These are phyloP conservation scores for Nipponia nippon DNA, from an alignment of 2,113 vertebrate species.

Conservation along the genomic window DNA sequence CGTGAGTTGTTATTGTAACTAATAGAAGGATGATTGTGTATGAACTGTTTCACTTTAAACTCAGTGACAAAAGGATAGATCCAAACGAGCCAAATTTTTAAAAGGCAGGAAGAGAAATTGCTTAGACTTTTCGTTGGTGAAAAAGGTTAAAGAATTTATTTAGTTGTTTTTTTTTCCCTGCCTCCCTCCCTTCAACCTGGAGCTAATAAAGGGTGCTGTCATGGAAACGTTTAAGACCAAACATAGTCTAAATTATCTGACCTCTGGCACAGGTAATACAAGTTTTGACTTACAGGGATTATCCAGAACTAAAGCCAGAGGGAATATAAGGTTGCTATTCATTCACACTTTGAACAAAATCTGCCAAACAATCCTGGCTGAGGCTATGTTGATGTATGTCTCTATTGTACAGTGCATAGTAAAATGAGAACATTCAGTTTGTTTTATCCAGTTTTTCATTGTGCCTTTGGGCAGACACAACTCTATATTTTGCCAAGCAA, in stretches of 20 bases:
- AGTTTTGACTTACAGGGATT: conserved; percentile 28
- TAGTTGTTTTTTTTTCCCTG: not conserved
- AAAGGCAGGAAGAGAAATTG: not conserved
- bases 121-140: not conserved
- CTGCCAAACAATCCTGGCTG: conserved; percentile 29
- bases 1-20: not conserved
- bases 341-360: conserved; percentile 43
- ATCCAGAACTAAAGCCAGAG: conserved; percentile 7
- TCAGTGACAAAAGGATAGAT: not conserved
- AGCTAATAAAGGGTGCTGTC: conserved; percentile 50
- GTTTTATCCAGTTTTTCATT: conserved; percentile 28
- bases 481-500: conserved; percentile 1
- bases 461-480: conserved; percentile 34
- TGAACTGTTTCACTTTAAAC: not conserved
- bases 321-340: conserved; percentile 48
- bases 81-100: not conserved
- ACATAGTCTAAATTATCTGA: conserved; percentile 5
- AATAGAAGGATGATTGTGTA: not conserved
- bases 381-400: conserved; percentile 4
- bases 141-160: conserved; percentile 1
- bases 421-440: not conserved
- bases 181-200: not conserved
- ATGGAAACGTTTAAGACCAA: conserved; percentile 47
- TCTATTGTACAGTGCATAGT: not conserved
- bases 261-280: conserved; percentile 45